phyloP scores from a whole-genome alignment of 2,888 invertebrate genomes.

The Balanococcus diminutus region DNA sequence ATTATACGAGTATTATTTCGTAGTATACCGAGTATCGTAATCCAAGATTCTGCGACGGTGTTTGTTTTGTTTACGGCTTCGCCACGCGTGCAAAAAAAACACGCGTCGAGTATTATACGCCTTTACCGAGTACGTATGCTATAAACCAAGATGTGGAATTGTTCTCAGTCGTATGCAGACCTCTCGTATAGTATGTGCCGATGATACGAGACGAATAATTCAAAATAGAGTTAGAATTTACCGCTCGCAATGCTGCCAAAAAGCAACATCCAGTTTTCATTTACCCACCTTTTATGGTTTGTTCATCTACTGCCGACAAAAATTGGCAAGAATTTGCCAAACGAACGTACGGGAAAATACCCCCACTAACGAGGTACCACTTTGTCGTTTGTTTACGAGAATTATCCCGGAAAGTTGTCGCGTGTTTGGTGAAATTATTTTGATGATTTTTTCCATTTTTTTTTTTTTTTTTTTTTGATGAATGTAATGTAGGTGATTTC shows the following conservation, averaged over 20 bases:
- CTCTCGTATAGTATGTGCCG: neutral
- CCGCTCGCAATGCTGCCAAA: slow-evolving; percentile 22
- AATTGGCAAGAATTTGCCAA: slow-evolving; percentile 26
- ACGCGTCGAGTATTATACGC: neutral
- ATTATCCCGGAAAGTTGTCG: neutral
- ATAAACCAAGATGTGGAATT: neutral
- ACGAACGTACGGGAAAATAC: neutral
- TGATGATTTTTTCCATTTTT: too few relatives aligned
- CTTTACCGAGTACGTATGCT: neutral
- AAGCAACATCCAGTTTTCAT: slow-evolving; percentile 33
- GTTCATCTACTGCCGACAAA: slow-evolving; percentile 15
- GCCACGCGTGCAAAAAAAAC: neutral
- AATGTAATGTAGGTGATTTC: too few relatives aligned
- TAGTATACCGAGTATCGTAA: neutral
- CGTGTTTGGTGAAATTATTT: too few relatives aligned
- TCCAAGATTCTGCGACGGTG: neutral
- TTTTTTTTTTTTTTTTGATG: too few relatives aligned
- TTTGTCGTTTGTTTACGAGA: neutral
- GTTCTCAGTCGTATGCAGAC: neutral
- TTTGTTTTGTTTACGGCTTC: neutral
- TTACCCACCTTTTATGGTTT: slow-evolving; percentile 35
- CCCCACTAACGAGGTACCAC: neutral
- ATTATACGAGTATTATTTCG: too few relatives aligned
- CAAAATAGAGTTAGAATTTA: neutral
- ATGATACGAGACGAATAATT: slow-evolving; percentile 17